phyloP scores from a whole-genome alignment of 2,797 vertebrate genomes.

The Oophaga sylvatica region DNA sequence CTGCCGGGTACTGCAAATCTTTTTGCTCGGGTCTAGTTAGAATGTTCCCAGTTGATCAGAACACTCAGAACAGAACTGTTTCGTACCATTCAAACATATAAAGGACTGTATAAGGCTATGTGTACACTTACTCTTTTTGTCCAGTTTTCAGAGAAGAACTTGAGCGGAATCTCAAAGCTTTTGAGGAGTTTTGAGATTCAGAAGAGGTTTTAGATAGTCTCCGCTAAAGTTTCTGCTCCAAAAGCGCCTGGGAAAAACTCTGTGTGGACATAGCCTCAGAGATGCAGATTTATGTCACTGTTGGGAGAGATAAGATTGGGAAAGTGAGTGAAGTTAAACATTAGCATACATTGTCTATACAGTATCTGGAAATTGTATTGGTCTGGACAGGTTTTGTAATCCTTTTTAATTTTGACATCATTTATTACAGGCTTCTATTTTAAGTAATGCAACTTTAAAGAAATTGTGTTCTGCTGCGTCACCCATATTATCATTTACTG shows the following conservation, averaged over 20 bases:
- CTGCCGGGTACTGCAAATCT: too few species aligned
- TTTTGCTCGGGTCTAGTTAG: too few species aligned
- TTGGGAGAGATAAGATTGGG: slow-evolving; percentile 15
- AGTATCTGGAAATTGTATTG: background rate
- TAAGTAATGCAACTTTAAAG: background rate
- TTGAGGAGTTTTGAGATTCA: too few species aligned
- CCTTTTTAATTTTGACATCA: background rate
- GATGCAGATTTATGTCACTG: background rate
- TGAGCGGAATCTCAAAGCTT: too few species aligned
- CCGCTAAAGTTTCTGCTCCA: too few species aligned
- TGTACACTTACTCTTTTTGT: too few species aligned
- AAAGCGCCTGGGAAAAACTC: too few species aligned
- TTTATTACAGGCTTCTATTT: background rate
- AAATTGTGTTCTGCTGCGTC: background rate
- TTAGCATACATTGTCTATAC: background rate
- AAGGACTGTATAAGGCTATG: background rate
- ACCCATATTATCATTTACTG: slow-evolving; percentile 14
- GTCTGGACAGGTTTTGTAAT: background rate
- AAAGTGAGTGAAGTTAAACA: slow-evolving; percentile 15
- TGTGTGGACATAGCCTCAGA: too few species aligned
- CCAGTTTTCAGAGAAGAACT: too few species aligned
- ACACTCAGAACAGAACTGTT: slow-evolving; percentile 10
- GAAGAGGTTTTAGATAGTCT: too few species aligned
- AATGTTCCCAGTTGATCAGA: background rate
- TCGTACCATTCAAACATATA: slow-evolving; percentile 19